Percentiles rank a stretch among this genome's conserved stretches.
Conservation (phyloP, 2,888 invertebrate species). For the Salpingus planirostris region DNA sequence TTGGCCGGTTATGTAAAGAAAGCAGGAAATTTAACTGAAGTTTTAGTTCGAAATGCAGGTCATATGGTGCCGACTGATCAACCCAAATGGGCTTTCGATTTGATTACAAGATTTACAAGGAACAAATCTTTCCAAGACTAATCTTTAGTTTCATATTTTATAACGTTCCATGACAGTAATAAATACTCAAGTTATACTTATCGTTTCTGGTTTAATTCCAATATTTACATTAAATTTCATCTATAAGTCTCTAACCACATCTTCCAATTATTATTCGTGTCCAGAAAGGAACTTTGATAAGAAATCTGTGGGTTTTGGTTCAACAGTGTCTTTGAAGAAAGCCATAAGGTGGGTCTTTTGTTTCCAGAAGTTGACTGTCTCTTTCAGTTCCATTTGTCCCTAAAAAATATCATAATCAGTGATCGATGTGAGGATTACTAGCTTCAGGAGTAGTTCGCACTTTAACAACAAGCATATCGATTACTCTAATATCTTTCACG, state of each 20-base stretch:
- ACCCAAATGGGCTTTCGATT: conserved; percentile 65
- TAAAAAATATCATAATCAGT: conserved; percentile 42
- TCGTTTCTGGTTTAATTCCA: neutral
- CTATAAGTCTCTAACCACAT: neutral
- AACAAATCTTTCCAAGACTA: conserved; percentile 27
- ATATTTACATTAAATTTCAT: conserved; percentile 1
- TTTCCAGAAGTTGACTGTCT: conserved; percentile 80
- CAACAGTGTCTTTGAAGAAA: conserved; percentile 76
- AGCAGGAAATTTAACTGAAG: conserved; percentile 62
- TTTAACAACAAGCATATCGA: conserved; percentile 88
- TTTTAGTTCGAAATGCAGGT: conserved; percentile 69
- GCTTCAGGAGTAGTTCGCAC: conserved; percentile 42
- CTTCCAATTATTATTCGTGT: conserved; percentile 33
- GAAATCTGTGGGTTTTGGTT: conserved; percentile 84
- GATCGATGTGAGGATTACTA: conserved; percentile 1
- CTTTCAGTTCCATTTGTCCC: conserved; percentile 94
- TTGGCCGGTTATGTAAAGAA: conserved; percentile 70
- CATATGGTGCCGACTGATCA: conserved; percentile 77
- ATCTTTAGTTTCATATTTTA: neutral
- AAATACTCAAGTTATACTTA: conserved; percentile 1
- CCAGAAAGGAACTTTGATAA: conserved; percentile 81
- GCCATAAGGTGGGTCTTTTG: conserved; percentile 81
- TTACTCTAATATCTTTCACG: conserved; percentile 73
- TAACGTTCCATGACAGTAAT: neutral
- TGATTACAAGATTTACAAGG: conserved; percentile 59